phyloP scores from a whole-genome alignment of 2,888 invertebrate species.

The Ichneumoninae sp. region DNA sequence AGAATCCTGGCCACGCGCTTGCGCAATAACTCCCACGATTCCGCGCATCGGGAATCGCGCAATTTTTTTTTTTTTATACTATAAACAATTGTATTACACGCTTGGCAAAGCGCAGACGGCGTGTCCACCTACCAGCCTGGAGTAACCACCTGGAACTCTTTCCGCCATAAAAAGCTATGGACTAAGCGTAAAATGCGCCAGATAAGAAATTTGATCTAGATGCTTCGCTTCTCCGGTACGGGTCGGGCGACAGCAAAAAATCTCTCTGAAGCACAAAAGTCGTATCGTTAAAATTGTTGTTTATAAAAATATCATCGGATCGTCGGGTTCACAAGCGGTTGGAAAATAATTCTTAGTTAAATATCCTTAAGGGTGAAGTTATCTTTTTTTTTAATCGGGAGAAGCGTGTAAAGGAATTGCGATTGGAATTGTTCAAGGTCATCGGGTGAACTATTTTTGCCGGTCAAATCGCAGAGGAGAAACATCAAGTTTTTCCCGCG shows the following conservation, averaged over 20 bases:
- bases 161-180: conserved; percentile 61
- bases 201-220: conserved; percentile 46
- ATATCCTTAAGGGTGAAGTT: too few species aligned
- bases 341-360: background rate
- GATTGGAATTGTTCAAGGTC: background rate
- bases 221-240: conserved; percentile 1
- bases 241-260: background rate
- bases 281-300: background rate
- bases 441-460: background rate
- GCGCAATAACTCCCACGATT: conserved; percentile 39
- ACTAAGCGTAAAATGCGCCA: conserved; percentile 47
- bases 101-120: conserved; percentile 28
- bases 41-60: conserved; percentile 40
- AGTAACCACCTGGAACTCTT: conserved; percentile 5
- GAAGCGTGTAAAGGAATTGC: background rate
- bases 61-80: conserved; percentile 47
- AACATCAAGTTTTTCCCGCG: background rate
- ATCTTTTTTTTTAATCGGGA: background rate
- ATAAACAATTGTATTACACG: conserved; percentile 64
- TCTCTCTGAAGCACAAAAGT: background rate
- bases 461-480: background rate
- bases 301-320: background rate
- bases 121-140: conserved; percentile 18
- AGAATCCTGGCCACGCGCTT: conserved; percentile 47
- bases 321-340: background rate